Percentiles rank a stretch among this genome's conserved stretches.
These are phyloP conservation scores for Mesocentrotus franciscanus DNA, from an alignment of 53 echinoderm and acorn worm genomes.

Conservation along the genomic window DNA sequence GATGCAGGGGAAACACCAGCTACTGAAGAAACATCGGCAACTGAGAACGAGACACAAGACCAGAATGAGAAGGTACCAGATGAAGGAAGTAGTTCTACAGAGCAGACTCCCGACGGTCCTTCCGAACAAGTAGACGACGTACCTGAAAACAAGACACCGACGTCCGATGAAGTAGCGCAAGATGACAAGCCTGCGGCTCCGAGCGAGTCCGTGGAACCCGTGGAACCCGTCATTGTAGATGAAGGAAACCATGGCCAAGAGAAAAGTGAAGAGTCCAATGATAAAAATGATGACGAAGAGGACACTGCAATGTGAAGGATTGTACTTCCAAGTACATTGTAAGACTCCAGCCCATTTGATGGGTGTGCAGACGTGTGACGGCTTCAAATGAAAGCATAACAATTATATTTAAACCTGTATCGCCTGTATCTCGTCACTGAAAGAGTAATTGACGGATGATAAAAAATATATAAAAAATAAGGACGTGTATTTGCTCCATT, in stretches of 20 bases:
- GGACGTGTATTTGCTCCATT: too few species aligned
- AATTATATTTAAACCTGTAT: neutral
- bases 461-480: neutral
- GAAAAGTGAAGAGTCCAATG: neutral
- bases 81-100: neutral
- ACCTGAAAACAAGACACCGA: neutral
- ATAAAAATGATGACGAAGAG: neutral
- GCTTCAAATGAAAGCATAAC: neutral
- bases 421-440: neutral
- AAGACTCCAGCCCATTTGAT: neutral
- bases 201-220: neutral
- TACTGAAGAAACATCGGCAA: neutral
- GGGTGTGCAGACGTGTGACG: neutral
- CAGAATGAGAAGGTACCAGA: neutral
- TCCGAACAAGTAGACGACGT: neutral
- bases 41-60: neutral
- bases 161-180: neutral
- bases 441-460: neutral
- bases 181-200: neutral
- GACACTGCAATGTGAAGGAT: constrained; percentile 23
- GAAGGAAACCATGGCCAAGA: neutral
- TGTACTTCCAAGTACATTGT: neutral
- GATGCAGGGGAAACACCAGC: neutral
- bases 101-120: neutral
- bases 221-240: neutral